Evolutionary conservation across 2,888 invertebrate genomes (phyloP), one percentile per base, ranked within the genome.

Genomic region (Erebia epiphron): DNA sequence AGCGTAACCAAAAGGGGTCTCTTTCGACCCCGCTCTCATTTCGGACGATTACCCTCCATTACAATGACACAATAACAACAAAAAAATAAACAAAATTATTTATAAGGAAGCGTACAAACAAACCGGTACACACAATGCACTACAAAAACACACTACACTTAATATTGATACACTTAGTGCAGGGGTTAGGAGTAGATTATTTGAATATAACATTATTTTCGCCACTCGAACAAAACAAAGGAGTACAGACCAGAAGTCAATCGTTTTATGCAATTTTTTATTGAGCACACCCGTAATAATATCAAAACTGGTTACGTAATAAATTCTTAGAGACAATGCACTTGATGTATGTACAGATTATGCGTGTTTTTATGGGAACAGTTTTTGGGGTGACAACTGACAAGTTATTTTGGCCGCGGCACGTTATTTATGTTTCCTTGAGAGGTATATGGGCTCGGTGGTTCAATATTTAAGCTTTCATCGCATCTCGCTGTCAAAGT

Each of bases 201-300:
- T 85, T 82, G 73, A 86, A 86, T 83, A 86, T 86, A 85, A 85
- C 13, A 61, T 18, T 62, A 62, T 62, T 62, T 62, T 62, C 82
- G 82, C 83, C 80, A 86, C 83, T 85, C 84, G 82, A 49, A 73
- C 61, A 70, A 79, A 70, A 86, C 86, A 86, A 86, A 81, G 77
- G 75, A 62, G 71, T 73, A 85, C 85, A 83, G 76, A 83, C 85
- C 86, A 80, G 81, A 79, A 81, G 80, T 81, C 79, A 81, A 80
- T 79, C 16, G 57, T 58, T 61, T 67, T 41, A 16, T 67, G 11
- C 13, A 26, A n/a, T 80, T 71, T 49, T 62, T 49, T 43, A 16
- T 5, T 57, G 43, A 60, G 41, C 26, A 43, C 9, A n/a, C 4
- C 18, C 16, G 7, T 46, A 61, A 13, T 46, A 18, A 21, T 70